These are phyloP conservation scores for Hypotaenidia okinawae DNA, from an alignment of 2,797 vertebrate genomes.

Conservation along the genomic window DNA sequence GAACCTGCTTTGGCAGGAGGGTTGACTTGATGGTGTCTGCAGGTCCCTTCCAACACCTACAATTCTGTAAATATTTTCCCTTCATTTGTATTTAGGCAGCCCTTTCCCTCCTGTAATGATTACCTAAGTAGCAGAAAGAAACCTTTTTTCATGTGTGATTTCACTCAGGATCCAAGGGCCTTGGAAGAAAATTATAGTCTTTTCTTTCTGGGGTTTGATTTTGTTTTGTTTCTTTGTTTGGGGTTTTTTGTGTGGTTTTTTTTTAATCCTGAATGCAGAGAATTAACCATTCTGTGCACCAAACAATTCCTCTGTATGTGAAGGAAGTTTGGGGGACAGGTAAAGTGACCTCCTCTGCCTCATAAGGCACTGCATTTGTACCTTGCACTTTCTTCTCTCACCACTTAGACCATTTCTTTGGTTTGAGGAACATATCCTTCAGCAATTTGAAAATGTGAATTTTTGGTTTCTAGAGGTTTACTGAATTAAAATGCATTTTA, in stretches of 20 bases:
- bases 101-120: neutral
- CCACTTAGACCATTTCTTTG: neutral
- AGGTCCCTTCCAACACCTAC: too few relatives aligned
- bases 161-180: neutral
- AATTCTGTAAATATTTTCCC: neutral
- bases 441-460: neutral
- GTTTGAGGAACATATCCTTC: neutral
- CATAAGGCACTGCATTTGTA: neutral
- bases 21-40: too few relatives aligned
- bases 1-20: too few relatives aligned
- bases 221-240: too few relatives aligned
- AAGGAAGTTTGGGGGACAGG: neutral
- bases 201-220: neutral
- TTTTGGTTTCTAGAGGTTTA: neutral
- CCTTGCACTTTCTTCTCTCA: neutral
- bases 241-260: too few relatives aligned
- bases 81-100: neutral
- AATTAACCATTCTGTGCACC: neutral
- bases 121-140: neutral
- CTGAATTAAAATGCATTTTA: neutral
- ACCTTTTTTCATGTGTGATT: neutral
- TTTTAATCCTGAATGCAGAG: neutral
- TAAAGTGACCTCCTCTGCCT: neutral
- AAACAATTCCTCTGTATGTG: neutral
- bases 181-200: neutral